These are phyloP conservation scores for Trichechus manatus DNA, from an alignment of 2,113 vertebrate species.

Conservation along the genomic window DNA sequence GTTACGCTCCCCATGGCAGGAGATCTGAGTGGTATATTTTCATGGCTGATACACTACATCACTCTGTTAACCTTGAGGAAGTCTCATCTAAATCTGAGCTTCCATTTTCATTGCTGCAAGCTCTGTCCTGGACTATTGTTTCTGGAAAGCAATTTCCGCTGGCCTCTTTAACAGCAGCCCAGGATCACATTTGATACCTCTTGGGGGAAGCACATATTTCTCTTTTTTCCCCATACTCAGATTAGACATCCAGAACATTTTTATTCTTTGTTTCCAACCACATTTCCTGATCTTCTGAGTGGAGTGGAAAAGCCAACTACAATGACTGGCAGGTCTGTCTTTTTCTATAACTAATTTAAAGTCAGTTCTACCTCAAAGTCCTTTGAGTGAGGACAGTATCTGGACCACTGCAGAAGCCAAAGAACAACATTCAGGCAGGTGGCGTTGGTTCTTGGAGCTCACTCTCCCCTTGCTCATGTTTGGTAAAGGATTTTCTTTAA, in stretches of 20 bases:
- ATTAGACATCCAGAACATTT: background rate
- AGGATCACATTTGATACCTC: background rate
- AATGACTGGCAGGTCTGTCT: background rate
- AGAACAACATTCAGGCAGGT: background rate
- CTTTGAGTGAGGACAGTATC: background rate
- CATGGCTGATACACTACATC: background rate
- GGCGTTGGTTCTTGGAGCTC: background rate
- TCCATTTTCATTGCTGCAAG: background rate
- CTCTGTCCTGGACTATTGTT: background rate
- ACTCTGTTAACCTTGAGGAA: background rate
- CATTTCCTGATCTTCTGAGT: constrained; percentile 35
- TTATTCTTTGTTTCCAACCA: background rate
- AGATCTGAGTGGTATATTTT: background rate
- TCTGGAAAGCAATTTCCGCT: background rate
- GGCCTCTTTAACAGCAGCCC: background rate
- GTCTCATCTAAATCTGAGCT: background rate
- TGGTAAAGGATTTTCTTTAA: constrained; percentile 47
- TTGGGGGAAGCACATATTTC: background rate
- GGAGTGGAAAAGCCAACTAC: background rate
- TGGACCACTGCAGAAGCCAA: background rate
- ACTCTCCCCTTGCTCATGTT: background rate
- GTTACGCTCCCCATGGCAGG: background rate
- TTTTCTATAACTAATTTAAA: constrained; percentile 27
- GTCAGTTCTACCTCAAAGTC: background rate
- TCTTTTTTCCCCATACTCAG: background rate